Base-by-base conservation (phyloP, 2,113 vertebrate species). In the Sebastes fasciatus region DNA sequence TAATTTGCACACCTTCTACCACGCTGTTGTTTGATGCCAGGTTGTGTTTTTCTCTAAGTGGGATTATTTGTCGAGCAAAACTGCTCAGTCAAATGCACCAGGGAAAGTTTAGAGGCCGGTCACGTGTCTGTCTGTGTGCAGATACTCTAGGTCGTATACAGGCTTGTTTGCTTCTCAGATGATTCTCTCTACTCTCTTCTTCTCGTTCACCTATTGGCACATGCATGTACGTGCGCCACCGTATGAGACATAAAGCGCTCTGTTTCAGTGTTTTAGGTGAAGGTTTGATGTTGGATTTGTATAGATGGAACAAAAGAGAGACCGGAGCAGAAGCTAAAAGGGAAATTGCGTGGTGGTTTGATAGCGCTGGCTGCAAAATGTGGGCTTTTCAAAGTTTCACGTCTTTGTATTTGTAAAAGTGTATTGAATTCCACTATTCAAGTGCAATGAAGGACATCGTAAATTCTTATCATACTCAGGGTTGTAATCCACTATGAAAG, bases 51-150 rank as follows among this genome's bases (percentile, higher is more conserved):
- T 82, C 51, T 65, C 76, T 74, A 88, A 89, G 70, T 89, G 82
- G 82, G 75, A 58, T 93, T 90, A 80, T 91, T 92, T 91, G 84
- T 84, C 14, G 77, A 90, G 83, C 85, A 89, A 90, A 90, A 87
- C 87, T 74, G 88, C 85, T 63, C n/a, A 74, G 64, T 70, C 48
- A 34, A 71, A 89, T 75, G 46, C 80, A 79, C 57, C 67, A 61
- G 87, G 78, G 68, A 43, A 68, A 74, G 67, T 89, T 79, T 78
- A 82, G 45, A 88, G 64, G 73, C 74, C 45, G 66, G 12, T 83
- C 79, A 80, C 21, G 51, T 78, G 86, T 64, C 65, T 74, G 74
- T 62, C 71, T 80, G 70, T 46, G 76, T 40, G 71, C 51, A 75
- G 46, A 43, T 17, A 43, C 8, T 71, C 48, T 34, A 6, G 66